A percentile compares a stretch with the other conserved stretches of the same genome.
Evolutionary conservation across 2,113 vertebrate species (phyloP).

Genomic region (Dicaeum eximium): DNA sequence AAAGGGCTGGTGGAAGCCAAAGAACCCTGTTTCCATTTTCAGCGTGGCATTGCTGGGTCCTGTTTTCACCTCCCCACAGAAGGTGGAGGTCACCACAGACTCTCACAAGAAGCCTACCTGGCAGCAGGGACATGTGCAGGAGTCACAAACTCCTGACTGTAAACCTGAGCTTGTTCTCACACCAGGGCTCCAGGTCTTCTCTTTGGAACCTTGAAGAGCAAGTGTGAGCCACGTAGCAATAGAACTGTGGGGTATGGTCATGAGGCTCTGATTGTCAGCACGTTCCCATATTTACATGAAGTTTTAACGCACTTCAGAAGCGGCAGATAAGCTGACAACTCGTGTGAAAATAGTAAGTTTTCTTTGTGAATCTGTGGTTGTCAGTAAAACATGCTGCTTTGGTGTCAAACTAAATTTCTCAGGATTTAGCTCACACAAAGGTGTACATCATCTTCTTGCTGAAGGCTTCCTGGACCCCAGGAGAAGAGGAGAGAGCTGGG

Average conservation of each 20-base stretch:
- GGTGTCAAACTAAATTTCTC: not conserved
- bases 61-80: not conserved
- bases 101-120: not conserved
- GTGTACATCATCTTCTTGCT: not conserved
- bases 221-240: fast-evolving
- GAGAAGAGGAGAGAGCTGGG: not conserved
- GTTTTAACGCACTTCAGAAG: not conserved
- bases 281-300: not conserved
- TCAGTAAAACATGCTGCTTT: not conserved
- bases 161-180: not conserved
- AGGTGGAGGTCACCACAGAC: not conserved
- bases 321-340: not conserved
- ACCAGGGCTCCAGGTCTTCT: not conserved
- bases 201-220: not conserved
- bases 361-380: not conserved
- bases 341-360: not conserved
- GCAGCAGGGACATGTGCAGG: fast-evolving
- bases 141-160: not conserved
- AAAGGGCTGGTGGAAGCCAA: not conserved
- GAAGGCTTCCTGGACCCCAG: not conserved
- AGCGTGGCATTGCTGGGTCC: too few species aligned
- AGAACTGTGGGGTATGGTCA: not conserved
- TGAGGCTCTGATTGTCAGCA: not conserved
- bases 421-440: not conserved
- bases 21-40: not conserved